Conservation (phyloP, 2,113 vertebrate species). For the Ciconia maguari region DNA sequence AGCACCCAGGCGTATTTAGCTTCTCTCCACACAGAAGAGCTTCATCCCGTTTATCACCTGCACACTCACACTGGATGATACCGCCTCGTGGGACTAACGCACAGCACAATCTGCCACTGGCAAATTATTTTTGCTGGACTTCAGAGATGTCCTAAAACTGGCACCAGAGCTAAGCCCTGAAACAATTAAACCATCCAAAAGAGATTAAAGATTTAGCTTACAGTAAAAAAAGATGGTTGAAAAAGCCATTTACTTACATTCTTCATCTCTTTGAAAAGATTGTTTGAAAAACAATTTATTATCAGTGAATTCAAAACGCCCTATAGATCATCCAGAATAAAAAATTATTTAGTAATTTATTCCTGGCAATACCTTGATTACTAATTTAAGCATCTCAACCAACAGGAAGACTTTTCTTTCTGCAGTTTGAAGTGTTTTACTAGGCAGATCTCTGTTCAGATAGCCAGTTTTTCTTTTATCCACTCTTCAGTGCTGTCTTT, state of each 20-base stretch:
- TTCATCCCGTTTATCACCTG: neutral
- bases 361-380: neutral
- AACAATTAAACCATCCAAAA: neutral
- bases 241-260: neutral
- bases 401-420: neutral
- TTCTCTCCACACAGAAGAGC: neutral
- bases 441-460: neutral
- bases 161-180: neutral
- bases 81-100: fast-evolving
- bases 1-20: neutral
- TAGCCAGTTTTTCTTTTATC: neutral
- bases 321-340: neutral
- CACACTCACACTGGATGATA: fast-evolving
- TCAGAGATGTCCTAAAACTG: neutral
- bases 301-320: neutral
- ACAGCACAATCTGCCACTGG: neutral
- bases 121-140: neutral
- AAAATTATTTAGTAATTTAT: neutral
- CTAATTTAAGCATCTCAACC: neutral
- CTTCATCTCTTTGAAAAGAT: neutral
- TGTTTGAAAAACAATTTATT: neutral
- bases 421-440: neutral
- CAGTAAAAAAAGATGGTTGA: neutral
- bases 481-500: neutral
- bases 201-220: neutral